Conservation (phyloP, 2,797 vertebrate species). For the Sebastes baramenuke region DNA sequence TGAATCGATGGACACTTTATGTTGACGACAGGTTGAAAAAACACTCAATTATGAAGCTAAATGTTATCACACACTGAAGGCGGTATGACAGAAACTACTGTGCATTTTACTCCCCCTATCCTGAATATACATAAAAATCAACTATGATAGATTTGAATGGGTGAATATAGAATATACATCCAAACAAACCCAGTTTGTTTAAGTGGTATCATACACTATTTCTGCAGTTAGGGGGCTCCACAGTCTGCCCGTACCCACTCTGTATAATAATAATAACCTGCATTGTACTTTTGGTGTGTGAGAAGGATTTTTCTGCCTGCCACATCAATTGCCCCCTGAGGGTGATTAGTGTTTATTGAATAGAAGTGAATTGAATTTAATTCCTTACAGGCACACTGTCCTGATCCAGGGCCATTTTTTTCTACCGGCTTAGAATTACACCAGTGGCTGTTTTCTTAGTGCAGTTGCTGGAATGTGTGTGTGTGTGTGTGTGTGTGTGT, state of each 20-base stretch:
- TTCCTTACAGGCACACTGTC: constrained; percentile 40
- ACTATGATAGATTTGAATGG: background rate
- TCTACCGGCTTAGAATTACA: constrained; percentile 45
- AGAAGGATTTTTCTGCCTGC: constrained; percentile 3
- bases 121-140: background rate
- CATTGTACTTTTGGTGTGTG: background rate
- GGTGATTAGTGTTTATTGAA: constrained; percentile 42
- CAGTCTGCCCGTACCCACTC: background rate
- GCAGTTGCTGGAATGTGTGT: constrained; percentile 63
- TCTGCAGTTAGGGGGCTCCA: constrained; percentile 29
- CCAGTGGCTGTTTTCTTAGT: constrained; percentile 67
- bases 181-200: background rate
- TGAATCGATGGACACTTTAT: background rate
- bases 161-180: background rate
- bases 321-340: constrained; percentile 9
- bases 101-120: background rate
- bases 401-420: constrained; percentile 31
- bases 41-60: background rate
- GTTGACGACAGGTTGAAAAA: background rate
- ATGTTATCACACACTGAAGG: background rate
- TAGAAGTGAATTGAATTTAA: constrained; percentile 26
- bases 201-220: background rate
- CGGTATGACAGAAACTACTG: background rate
- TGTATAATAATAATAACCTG: background rate
- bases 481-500: constrained; percentile 38